phyloP scores from a whole-genome alignment of 2,113 vertebrate genomes.

The Oophaga pumilio region DNA sequence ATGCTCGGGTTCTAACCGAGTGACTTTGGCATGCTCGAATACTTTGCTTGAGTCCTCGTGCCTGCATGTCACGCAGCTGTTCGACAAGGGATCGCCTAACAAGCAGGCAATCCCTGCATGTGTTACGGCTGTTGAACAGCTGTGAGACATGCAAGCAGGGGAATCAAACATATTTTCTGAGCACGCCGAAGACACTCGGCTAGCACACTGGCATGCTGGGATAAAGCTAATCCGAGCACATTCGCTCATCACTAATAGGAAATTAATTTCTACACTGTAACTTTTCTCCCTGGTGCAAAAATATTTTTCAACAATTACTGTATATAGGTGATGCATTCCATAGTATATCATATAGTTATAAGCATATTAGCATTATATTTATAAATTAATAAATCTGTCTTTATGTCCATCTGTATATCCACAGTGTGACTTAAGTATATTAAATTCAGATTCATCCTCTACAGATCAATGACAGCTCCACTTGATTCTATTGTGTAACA shows the following conservation, averaged over 20 bases:
- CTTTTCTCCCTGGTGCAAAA: not conserved
- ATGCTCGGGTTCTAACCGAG: too few species aligned
- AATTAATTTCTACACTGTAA: not conserved
- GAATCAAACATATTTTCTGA: too few species aligned
- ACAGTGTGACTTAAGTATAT: not conserved
- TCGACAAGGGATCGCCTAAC: too few species aligned
- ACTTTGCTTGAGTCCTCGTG: too few species aligned
- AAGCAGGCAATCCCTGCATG: too few species aligned
- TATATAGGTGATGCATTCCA: not conserved
- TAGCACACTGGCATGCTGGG: too few species aligned
- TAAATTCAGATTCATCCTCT: not conserved
- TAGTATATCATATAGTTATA: not conserved
- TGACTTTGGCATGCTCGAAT: too few species aligned
- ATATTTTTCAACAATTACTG: not conserved
- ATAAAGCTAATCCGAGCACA: too few species aligned
- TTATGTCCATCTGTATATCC: not conserved
- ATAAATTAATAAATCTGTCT: not conserved
- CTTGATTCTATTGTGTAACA: slow-evolving; percentile 20
- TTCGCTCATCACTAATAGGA: not conserved
- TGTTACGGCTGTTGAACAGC: too few species aligned
- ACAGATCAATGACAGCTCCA: slow-evolving; percentile 23
- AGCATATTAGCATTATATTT: not conserved
- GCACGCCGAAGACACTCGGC: too few species aligned
- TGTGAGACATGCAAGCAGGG: too few species aligned
- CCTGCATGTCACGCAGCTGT: too few species aligned